Evolutionary conservation across 1,140 invertebrate species (phyloP).

Genomic region (Zaprionus inermis): DNA sequence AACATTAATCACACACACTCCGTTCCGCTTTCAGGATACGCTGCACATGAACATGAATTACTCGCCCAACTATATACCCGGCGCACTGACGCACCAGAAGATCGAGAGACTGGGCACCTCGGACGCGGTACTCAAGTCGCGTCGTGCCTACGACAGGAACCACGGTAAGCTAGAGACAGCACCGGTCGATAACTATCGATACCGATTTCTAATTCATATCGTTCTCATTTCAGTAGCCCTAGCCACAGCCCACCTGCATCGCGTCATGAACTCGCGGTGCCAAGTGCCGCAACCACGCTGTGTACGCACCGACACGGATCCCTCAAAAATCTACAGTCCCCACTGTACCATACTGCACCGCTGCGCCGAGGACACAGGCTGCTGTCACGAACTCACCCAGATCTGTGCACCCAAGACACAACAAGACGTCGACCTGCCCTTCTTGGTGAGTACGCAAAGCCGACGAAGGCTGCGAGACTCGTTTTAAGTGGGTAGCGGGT

Average conservation of each 20-base stretch:
- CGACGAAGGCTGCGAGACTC: no score
- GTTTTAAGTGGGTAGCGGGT: no score
- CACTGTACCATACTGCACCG: slow-evolving; percentile 90
- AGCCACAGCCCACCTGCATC: slow-evolving; percentile 86
- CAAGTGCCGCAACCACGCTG: slow-evolving; percentile 87
- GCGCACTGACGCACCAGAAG: slow-evolving; percentile 58
- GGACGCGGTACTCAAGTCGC: slow-evolving; percentile 55
- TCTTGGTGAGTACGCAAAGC: slow-evolving; percentile 88
- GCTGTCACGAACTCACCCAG: slow-evolving; percentile 87
- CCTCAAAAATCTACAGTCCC: slow-evolving; percentile 89
- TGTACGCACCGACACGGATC: slow-evolving; percentile 87
- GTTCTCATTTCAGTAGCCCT: slow-evolving; percentile 65
- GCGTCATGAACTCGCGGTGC: slow-evolving; percentile 86
- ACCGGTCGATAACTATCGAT: background rate
- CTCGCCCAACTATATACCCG: slow-evolving; percentile 63
- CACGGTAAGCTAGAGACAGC: background rate
- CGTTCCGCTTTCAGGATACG: slow-evolving; percentile 46
- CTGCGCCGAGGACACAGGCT: slow-evolving; percentile 91
- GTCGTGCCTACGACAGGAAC: slow-evolving; percentile 44
- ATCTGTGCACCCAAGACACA: slow-evolving; percentile 88
- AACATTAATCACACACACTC: slow-evolving; percentile 35
- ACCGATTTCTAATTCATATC: background rate
- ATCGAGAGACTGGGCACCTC: slow-evolving; percentile 62
- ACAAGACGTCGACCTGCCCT: slow-evolving; percentile 88
- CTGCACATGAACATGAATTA: slow-evolving; percentile 57